These are phyloP conservation scores for Pediacus dermestoides DNA, from an alignment of 2,888 invertebrate genomes.

Conservation along the genomic window DNA sequence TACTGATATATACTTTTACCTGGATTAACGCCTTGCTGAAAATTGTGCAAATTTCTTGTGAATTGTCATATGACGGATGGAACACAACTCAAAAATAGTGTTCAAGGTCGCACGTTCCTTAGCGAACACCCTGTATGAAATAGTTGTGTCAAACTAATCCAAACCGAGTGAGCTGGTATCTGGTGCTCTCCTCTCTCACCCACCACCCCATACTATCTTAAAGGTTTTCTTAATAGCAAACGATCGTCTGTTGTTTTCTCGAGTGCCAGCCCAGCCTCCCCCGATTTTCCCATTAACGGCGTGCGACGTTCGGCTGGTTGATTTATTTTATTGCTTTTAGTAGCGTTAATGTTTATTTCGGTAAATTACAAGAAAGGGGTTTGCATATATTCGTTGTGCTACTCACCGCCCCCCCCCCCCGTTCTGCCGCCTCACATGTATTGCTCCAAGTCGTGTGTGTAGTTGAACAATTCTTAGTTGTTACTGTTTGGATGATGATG, in stretches of 20 bases:
- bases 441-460: no score
- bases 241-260: constrained; percentile 28
- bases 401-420: not conserved
- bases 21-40: no score
- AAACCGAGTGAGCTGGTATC: constrained; percentile 3
- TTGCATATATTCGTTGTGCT: constrained; percentile 42
- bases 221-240: constrained; percentile 25
- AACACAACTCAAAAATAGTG: no score
- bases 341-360: constrained; percentile 58
- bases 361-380: constrained; percentile 58
- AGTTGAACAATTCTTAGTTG: no score
- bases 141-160: constrained; percentile 1
- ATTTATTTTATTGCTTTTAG: constrained; percentile 58
- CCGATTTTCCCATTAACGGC: constrained; percentile 38
- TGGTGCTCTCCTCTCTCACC: no score
- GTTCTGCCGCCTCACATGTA: not conserved
- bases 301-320: constrained; percentile 47
- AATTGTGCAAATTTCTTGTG: no score
- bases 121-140: no score
- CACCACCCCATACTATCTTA: constrained; percentile 2
- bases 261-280: constrained; percentile 23
- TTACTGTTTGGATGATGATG: no score
- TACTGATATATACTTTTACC: no score
- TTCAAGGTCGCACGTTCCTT: no score
- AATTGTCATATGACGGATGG: no score